These are phyloP conservation scores for Ormia ochracea DNA, from an alignment of 2,888 invertebrate species.

Conservation along the genomic window DNA sequence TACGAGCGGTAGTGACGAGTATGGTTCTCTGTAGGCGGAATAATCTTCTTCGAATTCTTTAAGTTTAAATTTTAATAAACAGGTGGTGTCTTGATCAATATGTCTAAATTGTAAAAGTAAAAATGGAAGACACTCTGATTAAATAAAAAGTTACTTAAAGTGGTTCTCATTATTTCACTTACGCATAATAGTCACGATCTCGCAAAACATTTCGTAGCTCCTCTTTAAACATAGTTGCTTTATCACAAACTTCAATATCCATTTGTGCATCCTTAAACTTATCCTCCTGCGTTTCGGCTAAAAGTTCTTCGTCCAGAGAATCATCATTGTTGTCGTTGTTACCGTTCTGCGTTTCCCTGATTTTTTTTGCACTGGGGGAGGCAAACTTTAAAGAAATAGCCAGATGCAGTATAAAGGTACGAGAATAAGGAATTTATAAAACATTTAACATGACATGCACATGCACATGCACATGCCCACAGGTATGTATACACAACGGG, in stretches of 20 bases:
- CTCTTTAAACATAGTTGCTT: conserved; percentile 85
- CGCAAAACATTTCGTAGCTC: conserved; percentile 89
- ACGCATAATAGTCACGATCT: conserved; percentile 90
- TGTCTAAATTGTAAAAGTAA: conserved; percentile 76
- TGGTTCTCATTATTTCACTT: conserved; percentile 67
- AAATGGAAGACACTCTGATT: not conserved
- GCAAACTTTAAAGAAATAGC: conserved; percentile 66
- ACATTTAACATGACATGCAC: not conserved
- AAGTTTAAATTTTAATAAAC: conserved; percentile 83
- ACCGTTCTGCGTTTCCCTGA: conserved; percentile 68
- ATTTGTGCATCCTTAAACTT: conserved; percentile 35
- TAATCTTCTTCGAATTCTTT: conserved; percentile 83
- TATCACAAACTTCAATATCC: conserved; percentile 72
- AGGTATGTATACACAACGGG: no score
- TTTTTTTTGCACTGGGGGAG: conserved; percentile 71
- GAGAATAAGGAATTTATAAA: not conserved
- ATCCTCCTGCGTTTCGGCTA: conserved; percentile 65
- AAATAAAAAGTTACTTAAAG: not conserved
- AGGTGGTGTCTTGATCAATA: conserved; percentile 82
- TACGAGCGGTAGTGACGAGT: conserved; percentile 81
- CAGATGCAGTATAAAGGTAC: not conserved
- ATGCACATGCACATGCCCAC: no score
- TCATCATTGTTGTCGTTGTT: conserved; percentile 65
- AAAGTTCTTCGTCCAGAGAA: conserved; percentile 69
- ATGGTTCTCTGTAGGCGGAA: conserved; percentile 81